These are phyloP conservation scores for Drosophila melanosoma DNA, from an alignment of 2,888 invertebrate genomes.

Conservation along the genomic window DNA sequence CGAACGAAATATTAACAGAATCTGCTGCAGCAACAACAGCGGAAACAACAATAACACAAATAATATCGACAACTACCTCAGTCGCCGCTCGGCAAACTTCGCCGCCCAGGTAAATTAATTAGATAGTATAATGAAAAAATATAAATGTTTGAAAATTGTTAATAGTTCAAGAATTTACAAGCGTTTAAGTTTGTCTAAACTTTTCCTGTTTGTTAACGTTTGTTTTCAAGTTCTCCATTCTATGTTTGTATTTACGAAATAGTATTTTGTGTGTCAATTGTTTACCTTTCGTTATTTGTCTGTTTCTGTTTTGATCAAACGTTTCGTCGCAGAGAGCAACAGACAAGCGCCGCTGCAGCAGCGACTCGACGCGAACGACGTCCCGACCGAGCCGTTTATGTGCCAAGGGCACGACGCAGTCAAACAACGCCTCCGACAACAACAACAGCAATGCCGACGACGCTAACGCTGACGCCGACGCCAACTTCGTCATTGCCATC, in stretches of 20 bases:
- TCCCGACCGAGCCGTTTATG: slow-evolving; percentile 92
- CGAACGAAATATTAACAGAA: slow-evolving; percentile 43
- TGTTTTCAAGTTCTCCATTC: slow-evolving; percentile 14
- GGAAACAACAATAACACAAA: slow-evolving; percentile 34
- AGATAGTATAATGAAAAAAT: neutral
- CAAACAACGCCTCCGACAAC: slow-evolving; percentile 84
- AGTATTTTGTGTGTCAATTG: slow-evolving; percentile 47
- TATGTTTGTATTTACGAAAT: slow-evolving; percentile 61
- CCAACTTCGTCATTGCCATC: slow-evolving; percentile 28
- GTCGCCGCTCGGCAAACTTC: slow-evolving; percentile 35
- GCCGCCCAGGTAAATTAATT: slow-evolving; percentile 53
- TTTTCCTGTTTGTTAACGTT: neutral
- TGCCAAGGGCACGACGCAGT: slow-evolving; percentile 89
- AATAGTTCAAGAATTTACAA: neutral
- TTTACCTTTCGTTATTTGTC: slow-evolving; percentile 44
- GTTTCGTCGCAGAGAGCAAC: slow-evolving; percentile 73
- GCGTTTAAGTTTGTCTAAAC: neutral
- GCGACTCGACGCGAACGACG: slow-evolving; percentile 86
- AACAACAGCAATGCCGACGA: slow-evolving; percentile 34
- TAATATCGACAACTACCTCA: slow-evolving; percentile 58
- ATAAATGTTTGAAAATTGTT: neutral
- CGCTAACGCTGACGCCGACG: slow-evolving; percentile 36
- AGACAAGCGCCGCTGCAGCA: slow-evolving; percentile 56
- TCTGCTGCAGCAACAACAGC: slow-evolving; percentile 44
- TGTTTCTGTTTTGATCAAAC: slow-evolving; percentile 70